Percentiles rank a stretch among this genome's conserved stretches.
phyloP scores from a whole-genome alignment of 2,888 invertebrate species.

The Trissolcus japonicus region DNA sequence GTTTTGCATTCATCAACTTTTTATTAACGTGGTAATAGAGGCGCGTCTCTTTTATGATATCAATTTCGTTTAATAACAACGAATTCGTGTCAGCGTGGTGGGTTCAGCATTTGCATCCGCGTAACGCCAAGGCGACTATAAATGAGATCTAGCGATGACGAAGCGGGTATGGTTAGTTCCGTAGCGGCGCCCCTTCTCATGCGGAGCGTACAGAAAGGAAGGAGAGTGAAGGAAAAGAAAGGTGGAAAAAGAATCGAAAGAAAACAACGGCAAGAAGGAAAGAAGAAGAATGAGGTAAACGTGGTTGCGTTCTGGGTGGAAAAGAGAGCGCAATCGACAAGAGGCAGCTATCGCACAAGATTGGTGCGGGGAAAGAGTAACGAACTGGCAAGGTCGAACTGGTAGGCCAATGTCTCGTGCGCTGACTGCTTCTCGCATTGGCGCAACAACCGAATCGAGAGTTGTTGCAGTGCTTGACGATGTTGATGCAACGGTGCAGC shows the following conservation, averaged over 20 bases:
- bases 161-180: slow-evolving; percentile 60
- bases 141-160: slow-evolving; percentile 67
- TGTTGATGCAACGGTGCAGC: slow-evolving; percentile 65
- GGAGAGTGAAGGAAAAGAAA: slow-evolving; percentile 49
- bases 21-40: slow-evolving; percentile 31
- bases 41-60: slow-evolving; percentile 24
- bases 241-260: slow-evolving; percentile 47
- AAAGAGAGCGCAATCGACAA: slow-evolving; percentile 51
- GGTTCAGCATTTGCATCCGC: slow-evolving; percentile 27
- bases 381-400: slow-evolving; percentile 76
- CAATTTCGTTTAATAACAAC: slow-evolving; percentile 48
- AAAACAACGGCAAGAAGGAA: slow-evolving; percentile 39
- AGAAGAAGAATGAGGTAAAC: slow-evolving; percentile 45
- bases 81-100: slow-evolving; percentile 33
- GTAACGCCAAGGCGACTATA: slow-evolving; percentile 60
- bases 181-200: slow-evolving; percentile 59
- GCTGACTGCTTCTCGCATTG: slow-evolving; percentile 48
- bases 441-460: slow-evolving; percentile 39
- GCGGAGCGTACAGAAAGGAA: slow-evolving; percentile 40
- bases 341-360: slow-evolving; percentile 62
- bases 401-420: slow-evolving; percentile 75
- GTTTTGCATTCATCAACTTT: slow-evolving; percentile 38
- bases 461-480: slow-evolving; percentile 56
- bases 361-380: slow-evolving; percentile 72
- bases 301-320: slow-evolving; percentile 25